Evolutionary conservation across 2,113 vertebrate genomes (phyloP).

Genomic region (Dipodomys spectabilis): DNA sequence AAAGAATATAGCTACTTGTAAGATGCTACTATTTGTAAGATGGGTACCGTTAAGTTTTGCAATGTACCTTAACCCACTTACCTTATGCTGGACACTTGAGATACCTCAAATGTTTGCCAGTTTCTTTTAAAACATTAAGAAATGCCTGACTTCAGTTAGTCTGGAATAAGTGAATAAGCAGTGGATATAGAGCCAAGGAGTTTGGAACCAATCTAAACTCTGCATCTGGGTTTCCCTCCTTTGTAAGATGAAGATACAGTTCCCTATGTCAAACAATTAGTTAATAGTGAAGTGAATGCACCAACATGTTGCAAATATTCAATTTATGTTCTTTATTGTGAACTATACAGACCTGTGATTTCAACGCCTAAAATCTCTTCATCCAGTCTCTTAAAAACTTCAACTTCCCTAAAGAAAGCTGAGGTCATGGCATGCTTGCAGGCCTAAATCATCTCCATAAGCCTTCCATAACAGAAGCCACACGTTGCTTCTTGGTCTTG

Average conservation of each 20-base stretch:
- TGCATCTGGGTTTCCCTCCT: not conserved
- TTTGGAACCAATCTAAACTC: conserved; percentile 28
- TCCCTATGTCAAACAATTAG: not conserved
- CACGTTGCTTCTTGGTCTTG: not conserved
- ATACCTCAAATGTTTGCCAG: not conserved
- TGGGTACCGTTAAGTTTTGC: not conserved
- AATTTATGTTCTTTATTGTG: not conserved
- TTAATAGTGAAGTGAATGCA: not conserved
- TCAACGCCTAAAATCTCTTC: not conserved
- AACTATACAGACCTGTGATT: not conserved
- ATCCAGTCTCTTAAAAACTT: not conserved
- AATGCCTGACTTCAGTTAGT: not conserved
- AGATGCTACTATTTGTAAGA: not conserved
- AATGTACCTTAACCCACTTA: not conserved
- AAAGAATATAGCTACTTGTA: not conserved
- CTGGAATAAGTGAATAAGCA: not conserved
- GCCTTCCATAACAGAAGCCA: not conserved
- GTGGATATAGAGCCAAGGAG: not conserved
- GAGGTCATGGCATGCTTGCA: not conserved
- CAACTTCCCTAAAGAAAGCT: not conserved
- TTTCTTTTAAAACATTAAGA: conserved; percentile 1
- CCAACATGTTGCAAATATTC: not conserved
- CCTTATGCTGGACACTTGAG: not conserved
- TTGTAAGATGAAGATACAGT: conserved; percentile 30
- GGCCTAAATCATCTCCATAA: not conserved